A percentile compares a stretch with the other conserved stretches of the same genome.
These are phyloP conservation scores for Drosophila koepferae DNA, from an alignment of 2,888 invertebrate genomes.

Conservation along the genomic window DNA sequence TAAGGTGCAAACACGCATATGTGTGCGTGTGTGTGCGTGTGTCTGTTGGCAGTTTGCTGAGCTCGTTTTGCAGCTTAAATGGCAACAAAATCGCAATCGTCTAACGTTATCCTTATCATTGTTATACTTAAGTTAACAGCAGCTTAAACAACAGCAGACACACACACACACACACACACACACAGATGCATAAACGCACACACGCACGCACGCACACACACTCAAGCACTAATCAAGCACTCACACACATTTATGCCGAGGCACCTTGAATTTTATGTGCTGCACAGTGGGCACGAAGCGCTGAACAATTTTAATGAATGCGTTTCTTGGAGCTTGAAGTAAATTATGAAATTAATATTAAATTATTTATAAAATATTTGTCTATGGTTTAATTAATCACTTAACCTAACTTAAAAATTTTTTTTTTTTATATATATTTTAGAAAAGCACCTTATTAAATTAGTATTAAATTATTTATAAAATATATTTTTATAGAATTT, in stretches of 20 bases:
- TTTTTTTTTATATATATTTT: no score
- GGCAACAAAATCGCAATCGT: conserved; percentile 65
- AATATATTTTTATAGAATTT: no score
- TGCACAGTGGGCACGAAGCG: conserved; percentile 43
- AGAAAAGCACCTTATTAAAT: no score
- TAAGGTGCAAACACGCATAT: conserved; percentile 51
- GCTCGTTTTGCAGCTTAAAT: conserved; percentile 53
- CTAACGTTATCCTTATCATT: conserved; percentile 79
- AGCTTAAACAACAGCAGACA: conserved; percentile 69
- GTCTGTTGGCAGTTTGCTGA: conserved; percentile 22
- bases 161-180: conserved; percentile 17
- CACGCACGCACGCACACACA: conserved; percentile 19
- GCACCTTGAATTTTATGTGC: conserved; percentile 35
- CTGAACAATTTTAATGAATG: not conserved
- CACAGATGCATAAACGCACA: conserved; percentile 15
- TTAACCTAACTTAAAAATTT: no score
- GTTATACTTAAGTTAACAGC: conserved; percentile 81
- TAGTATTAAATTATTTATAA: no score
- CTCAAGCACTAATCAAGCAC: conserved; percentile 64
- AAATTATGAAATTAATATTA: no score
- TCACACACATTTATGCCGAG: conserved; percentile 20
- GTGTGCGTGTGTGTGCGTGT: not conserved
- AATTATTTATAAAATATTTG: no score
- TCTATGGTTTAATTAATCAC: no score
- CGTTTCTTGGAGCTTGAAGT: no score